A percentile compares a stretch with the other conserved stretches of the same genome.
These are phyloP conservation scores for Acronicta leporina DNA, from an alignment of 2,888 invertebrate species.

Conservation along the genomic window DNA sequence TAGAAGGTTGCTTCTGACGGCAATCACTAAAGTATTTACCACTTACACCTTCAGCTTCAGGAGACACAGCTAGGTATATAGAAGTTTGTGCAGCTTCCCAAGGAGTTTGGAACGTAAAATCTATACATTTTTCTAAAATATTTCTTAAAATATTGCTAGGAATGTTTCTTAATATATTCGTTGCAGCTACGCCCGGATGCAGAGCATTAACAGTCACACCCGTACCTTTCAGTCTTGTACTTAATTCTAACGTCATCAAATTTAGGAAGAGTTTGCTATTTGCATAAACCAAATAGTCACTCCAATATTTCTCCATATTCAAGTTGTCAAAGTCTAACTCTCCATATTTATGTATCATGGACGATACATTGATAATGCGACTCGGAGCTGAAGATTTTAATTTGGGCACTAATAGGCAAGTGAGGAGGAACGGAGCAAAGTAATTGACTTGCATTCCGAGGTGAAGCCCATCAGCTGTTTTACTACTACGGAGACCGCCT, in stretches of 20 bases:
- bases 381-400: conserved; percentile 90
- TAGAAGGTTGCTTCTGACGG: conserved; percentile 82
- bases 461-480: conserved; percentile 91
- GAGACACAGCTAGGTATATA: conserved; percentile 87
- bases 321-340: conserved; percentile 82
- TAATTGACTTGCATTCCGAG: conserved; percentile 92
- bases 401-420: conserved; percentile 88
- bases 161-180: conserved; percentile 91
- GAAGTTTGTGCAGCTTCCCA: conserved; percentile 91
- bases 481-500: conserved; percentile 81
- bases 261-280: conserved; percentile 91
- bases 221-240: conserved; percentile 87
- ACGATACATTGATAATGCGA: conserved; percentile 91
- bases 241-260: conserved; percentile 90
- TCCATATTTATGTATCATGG: conserved; percentile 87
- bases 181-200: conserved; percentile 92
- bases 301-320: conserved; percentile 87
- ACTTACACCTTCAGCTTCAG: conserved; percentile 88
- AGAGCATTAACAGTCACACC: conserved; percentile 92
- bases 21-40: conserved; percentile 92
- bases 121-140: conserved; percentile 66
- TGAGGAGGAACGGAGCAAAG: conserved; percentile 92
- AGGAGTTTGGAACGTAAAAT: conserved; percentile 87
- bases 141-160: conserved; percentile 74
- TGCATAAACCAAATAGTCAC: conserved; percentile 82